Evolutionary conservation across 2,888 invertebrate species (phyloP), one percentile per base, ranked within the genome.

Genomic region (Zootermopsis nevadensis): DNA sequence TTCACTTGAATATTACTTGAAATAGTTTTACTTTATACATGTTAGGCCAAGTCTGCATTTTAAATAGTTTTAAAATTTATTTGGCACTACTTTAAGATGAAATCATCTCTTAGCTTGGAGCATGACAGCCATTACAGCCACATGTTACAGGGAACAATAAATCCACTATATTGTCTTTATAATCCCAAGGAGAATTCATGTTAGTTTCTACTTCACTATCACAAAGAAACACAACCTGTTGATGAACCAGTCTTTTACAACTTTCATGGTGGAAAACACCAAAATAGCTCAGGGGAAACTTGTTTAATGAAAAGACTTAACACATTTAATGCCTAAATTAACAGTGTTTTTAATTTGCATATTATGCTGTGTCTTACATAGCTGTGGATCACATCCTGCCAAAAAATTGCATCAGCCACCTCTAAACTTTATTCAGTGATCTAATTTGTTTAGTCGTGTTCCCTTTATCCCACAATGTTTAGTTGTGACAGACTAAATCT

Each of bases 31-130:
- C 66, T 60, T 60, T 79, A 55, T 66, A 66, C 27, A 79, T 33
- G 33, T 79, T 79, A 79, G 79, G 79, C 79, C 79, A 79, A 66
- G 33, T 66, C 33, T 79, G 60, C n/a, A 60, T 79, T 33, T 74
- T 74, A 22, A 74, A 60, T 35, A 60, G 35, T 30, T 35, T n/a
- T 79, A 55, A 31, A 77, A 77, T 53, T 53, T 66, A 79, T 79
- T 79, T 79, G 79, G 79, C 79, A 79, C 79, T 60, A 79, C 66
- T 79, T 79, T 79, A 79, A 66, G n/a, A 79, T 79, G 19, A 79
- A 74, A 38, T 38, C n/a, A 15, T 38, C 27, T 19, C 8, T 38
- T 6, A 74, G 24, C n/a, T 38, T n/a, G n/a, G n/a, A 74, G 38
- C 33, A 74, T 74, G 35, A 24, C 74, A n/a, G 35, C n/a, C n/a